Conservation (phyloP, 1,140 invertebrate species). For the Nephotettix cincticeps region DNA sequence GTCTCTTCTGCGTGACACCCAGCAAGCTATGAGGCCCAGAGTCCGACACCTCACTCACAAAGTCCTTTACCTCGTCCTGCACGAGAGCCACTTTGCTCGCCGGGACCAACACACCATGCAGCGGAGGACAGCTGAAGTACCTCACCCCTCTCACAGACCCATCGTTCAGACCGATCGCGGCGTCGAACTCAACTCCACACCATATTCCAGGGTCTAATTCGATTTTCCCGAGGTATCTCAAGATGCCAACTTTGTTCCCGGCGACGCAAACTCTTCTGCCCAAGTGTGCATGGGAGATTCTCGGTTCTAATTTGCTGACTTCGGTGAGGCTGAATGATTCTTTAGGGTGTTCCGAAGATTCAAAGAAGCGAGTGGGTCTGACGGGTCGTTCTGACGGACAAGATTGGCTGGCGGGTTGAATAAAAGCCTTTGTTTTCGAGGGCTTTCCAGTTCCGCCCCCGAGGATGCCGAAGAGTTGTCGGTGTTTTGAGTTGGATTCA, state of each 20-base stretch:
- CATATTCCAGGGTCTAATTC: conserved; percentile 59
- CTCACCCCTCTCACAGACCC: conserved; percentile 57
- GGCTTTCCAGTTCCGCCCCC: conserved; percentile 4
- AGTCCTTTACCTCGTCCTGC: not conserved
- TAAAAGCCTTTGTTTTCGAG: conserved; percentile 13
- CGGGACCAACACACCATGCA: conserved; percentile 55
- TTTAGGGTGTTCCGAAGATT: conserved; percentile 22
- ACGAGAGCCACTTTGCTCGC: conserved; percentile 47
- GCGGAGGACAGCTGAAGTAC: conserved; percentile 53
- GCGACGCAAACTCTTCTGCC: conserved; percentile 56
- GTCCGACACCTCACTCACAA: conserved; percentile 27
- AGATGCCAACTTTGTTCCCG: conserved; percentile 52
- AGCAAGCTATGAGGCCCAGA: conserved; percentile 34
- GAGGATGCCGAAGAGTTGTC: conserved; percentile 36
- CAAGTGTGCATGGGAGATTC: conserved; percentile 44
- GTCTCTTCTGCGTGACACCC: conserved; percentile 2
- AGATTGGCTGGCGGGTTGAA: not conserved
- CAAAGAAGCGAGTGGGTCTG: conserved; percentile 15
- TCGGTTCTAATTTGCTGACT: conserved; percentile 23
- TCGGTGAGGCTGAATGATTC: conserved; percentile 34
- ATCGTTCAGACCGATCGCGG: conserved; percentile 61
- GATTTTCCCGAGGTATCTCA: conserved; percentile 58
- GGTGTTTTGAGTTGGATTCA: conserved; percentile 31
- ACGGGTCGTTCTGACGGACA: conserved; percentile 16
- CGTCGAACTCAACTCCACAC: conserved; percentile 62